A percentile compares a stretch with the other conserved stretches of the same genome.
Evolutionary conservation across 2,113 vertebrate genomes (phyloP).

Genomic region (Bujurquina vittata): DNA sequence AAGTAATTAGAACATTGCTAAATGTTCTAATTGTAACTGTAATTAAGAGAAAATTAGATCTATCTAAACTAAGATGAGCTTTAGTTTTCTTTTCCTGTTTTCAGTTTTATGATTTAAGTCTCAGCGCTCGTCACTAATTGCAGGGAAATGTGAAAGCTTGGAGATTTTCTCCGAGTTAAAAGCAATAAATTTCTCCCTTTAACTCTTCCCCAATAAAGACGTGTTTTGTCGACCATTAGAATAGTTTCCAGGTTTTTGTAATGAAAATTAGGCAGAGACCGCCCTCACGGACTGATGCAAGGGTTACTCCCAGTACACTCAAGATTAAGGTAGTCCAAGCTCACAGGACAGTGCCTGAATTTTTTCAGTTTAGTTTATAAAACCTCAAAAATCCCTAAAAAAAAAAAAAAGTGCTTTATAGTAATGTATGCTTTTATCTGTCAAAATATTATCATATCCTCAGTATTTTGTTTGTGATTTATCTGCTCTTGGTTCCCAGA

Average conservation of each 20-base stretch:
- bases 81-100: rapidly evolving
- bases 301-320: background rate
- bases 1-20: background rate
- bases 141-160: background rate
- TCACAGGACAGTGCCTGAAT: rapidly evolving
- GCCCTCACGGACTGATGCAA: no score
- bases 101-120: background rate
- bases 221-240: no score
- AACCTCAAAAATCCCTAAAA: background rate
- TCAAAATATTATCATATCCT: background rate
- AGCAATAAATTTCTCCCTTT: background rate
- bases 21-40: no score
- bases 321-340: rapidly evolving
- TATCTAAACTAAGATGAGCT: background rate
- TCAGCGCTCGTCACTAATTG: background rate
- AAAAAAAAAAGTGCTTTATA: no score
- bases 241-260: no score
- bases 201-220: no score
- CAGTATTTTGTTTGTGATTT: no score
- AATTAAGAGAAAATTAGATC: rapidly evolving
- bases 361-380: background rate
- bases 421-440: no score
- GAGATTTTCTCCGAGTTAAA: rapidly evolving
- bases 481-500: no score
- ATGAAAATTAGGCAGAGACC: no score